Evolutionary conservation across 2,113 vertebrate genomes (phyloP).

Genomic region (Hylia prasina): DNA sequence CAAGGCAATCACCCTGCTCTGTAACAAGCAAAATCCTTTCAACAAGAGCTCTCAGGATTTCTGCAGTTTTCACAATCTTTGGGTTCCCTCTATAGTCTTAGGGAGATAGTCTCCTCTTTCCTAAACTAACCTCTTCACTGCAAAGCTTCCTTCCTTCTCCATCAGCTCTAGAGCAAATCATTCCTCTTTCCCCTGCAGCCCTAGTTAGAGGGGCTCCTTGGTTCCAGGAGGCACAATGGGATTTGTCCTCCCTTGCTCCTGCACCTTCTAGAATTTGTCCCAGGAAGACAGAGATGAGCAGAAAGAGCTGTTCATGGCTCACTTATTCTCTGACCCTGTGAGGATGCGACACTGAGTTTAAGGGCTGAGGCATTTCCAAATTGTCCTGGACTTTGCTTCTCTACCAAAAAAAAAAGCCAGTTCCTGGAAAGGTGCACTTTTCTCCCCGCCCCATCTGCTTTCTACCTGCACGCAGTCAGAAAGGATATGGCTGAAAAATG

Average conservation of each 20-base stretch:
- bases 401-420: background rate
- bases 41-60: background rate
- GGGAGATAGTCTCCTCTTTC: background rate
- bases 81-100: background rate
- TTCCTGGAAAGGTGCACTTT: background rate
- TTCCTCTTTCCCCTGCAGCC: background rate
- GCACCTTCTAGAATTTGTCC: background rate
- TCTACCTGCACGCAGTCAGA: background rate
- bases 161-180: accelerated
- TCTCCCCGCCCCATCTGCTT: background rate
- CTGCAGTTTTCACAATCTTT: background rate
- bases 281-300: background rate
- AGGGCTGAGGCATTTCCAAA: background rate
- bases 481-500: background rate
- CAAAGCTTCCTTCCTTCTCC: background rate
- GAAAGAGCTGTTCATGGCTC: background rate
- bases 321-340: background rate
- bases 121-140: background rate
- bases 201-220: background rate
- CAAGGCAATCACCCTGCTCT: background rate
- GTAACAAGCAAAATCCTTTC: background rate
- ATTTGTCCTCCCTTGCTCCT: background rate
- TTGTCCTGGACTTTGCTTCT: background rate
- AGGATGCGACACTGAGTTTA: accelerated
- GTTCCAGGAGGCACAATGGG: accelerated